Evolutionary conservation across 1,140 invertebrate genomes (phyloP), one percentile per base, ranked within the genome.

Genomic region (Cydia splendana): DNA sequence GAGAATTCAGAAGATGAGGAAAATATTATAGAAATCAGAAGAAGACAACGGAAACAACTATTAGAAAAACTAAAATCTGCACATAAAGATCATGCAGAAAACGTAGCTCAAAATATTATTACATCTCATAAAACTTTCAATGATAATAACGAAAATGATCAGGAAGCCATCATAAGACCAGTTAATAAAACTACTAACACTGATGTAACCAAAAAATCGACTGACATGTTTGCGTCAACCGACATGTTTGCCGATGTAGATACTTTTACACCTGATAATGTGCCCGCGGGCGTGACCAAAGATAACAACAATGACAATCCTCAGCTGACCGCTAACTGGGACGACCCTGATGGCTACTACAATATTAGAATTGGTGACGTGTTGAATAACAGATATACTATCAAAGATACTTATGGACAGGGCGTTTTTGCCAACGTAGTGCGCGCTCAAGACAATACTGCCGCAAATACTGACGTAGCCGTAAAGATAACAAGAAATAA

Each of bases 401-500:
- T 99, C 2, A 99, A 98, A 94, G 98, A 98, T 53, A 99, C 98
- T 86, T 99, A 98, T 2, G 99, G 99, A 1, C 98, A 99, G 93
- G 99, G 99, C 62, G 98, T 99, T 2, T 99, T 99, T 93, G 98
- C 98, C 87, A 99, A 99, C 93, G 99, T 99, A 30, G 96, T 99
- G 4, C 94, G 98, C 81, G 98, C 98, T 45, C 95, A 98, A 86
- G 98, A 99, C 90, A 96, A 95, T 82, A 96, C 96, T 10, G 94
- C 97, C 51, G 96, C 96, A 45, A 96, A 96, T 89, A 95, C 96
- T 82, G 98, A 99, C 91, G 98, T 99, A 2, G 99, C 99, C 74
- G 98, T 99, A 24, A 99, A 99, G 94, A 99, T 99, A 79, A 99
- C 99, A 79, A 95, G 99, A 84, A 99, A 99, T 91, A 99, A 99